Conservation (phyloP, 1,140 invertebrate genomes). For the Pteromalus puparum region DNA sequence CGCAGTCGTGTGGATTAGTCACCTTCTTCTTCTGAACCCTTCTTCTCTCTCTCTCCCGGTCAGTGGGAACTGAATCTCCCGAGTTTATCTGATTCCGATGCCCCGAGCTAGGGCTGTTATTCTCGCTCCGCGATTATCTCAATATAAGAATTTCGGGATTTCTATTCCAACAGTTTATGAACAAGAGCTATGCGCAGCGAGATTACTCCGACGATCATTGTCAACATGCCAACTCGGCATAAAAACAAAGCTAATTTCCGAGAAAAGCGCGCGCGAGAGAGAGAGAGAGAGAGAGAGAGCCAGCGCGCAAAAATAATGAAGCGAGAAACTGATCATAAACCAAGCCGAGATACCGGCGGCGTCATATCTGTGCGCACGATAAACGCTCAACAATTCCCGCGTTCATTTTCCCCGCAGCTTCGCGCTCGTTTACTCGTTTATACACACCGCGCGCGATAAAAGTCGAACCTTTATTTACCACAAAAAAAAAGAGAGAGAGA, state of each 20-base stretch:
- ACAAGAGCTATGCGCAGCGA: neutral
- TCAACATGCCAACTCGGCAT: neutral
- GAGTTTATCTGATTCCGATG: neutral
- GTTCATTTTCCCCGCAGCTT: neutral
- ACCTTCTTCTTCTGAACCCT: neutral
- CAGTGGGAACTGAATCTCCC: neutral
- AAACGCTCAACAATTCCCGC: constrained; percentile 21
- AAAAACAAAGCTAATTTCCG: neutral
- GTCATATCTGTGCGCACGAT: neutral
- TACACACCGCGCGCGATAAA: constrained; percentile 21
- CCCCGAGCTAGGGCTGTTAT: neutral
- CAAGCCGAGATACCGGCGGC: neutral
- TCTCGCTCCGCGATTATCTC: neutral
- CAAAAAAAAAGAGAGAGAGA: neutral
- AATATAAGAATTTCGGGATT: neutral
- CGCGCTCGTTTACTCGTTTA: constrained; percentile 22
- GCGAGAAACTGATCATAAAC: constrained; percentile 4
- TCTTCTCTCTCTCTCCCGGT: neutral
- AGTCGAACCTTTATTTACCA: constrained; percentile 38
- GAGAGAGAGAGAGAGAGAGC: too few relatives aligned
- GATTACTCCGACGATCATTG: neutral
- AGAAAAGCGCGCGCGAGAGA: too few relatives aligned
- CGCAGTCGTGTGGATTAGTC: neutral
- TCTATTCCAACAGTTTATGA: too few relatives aligned
- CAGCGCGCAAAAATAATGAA: neutral